These are phyloP conservation scores for Thripadectes ignobilis DNA, from an alignment of 2,797 vertebrate species.

Conservation along the genomic window DNA sequence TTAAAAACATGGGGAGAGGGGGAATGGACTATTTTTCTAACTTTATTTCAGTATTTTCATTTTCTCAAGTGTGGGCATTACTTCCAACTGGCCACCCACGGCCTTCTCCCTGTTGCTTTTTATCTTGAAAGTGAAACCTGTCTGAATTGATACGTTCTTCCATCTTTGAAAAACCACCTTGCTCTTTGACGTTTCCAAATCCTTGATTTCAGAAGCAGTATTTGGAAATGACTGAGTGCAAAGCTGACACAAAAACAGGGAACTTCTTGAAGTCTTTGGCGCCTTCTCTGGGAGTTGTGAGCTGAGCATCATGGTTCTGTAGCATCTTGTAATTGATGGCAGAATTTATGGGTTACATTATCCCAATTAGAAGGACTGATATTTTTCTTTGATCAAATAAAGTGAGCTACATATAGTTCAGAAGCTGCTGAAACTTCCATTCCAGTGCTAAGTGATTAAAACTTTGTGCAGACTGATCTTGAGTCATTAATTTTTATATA, in stretches of 20 bases:
- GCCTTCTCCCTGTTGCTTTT: background rate
- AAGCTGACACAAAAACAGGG: background rate
- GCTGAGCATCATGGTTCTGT: background rate
- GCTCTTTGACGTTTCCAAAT: background rate
- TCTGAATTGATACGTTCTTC: background rate
- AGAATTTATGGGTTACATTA: background rate
- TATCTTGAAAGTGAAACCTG: no score
- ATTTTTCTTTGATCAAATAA: background rate
- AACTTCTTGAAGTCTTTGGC: background rate
- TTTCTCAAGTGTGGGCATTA: background rate
- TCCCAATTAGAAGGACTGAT: background rate
- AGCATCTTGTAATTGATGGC: background rate
- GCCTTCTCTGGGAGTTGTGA: background rate
- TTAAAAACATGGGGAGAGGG: background rate
- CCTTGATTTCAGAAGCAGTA: background rate
- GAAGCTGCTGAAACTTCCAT: background rate
- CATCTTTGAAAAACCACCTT: background rate
- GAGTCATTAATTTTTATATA: background rate
- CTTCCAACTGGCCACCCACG: background rate
- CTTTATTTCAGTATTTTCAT: background rate
- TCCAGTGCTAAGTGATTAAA: background rate
- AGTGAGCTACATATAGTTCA: background rate
- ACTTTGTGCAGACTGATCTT: background rate
- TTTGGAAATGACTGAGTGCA: background rate
- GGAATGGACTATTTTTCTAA: background rate